Base-by-base conservation (phyloP, 2,888 invertebrate species). In the Archips xylosteana region DNA sequence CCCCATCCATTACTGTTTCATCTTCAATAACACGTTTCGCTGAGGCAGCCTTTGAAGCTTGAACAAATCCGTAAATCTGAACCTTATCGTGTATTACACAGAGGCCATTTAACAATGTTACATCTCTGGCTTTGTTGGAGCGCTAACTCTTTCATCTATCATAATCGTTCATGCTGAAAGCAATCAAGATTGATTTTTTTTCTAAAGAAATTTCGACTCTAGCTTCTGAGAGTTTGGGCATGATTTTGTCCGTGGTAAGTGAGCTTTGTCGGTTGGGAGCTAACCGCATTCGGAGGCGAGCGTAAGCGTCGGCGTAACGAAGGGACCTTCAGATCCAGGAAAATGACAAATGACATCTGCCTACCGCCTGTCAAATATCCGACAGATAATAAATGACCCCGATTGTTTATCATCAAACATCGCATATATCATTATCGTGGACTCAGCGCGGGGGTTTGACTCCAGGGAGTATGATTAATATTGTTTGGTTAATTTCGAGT, bases 271-370 rank as follows among this genome's bases (percentile, higher is more conserved):
- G 90, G 89, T 89, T 90, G 87, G 91, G 88, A 90, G 91, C 89
- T 92, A 93, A 89, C 90, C 90, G 89, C 84, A 90, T 91, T 90
- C 89, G 87, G 93, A 94, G 94, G 94, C 93, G 89, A 89, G 87
- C 88, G 89, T 88, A 87, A 88, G 89, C 88, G 87, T 84, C 84
- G 83, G 81, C 92, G 94, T 94, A 93, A 94, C 92, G 92, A 92
- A 94, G 93, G 94, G 94, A 92, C 94, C 92, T 87, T 88, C 90
- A 95, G 95, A 91, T 92, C 92, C 91, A 94, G 91, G 89, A 93
- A 93, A 94, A 95, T 96, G 95, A 96, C 95, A 96, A 96, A 96
- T 95, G 95, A 95, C 95, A 95, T 95, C 95, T 95, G 95, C 95
- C 95, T 95, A 94, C 94, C 95, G 95, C 95, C 95, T 95, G 95